Evolutionary conservation across 2,113 vertebrate species (phyloP).

Genomic region (Antechinus stuartii): DNA sequence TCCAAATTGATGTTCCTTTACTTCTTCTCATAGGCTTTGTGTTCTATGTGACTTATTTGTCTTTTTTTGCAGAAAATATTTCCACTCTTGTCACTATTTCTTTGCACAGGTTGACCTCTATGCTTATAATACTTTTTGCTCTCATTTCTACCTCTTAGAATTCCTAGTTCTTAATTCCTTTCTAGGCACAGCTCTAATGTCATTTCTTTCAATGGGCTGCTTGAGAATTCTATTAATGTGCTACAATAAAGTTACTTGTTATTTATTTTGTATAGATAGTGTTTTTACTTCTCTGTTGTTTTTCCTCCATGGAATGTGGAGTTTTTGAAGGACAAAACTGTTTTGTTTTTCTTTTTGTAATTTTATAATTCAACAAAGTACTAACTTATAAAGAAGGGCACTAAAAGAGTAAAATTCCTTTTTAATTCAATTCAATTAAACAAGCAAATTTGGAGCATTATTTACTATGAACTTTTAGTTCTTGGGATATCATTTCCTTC

Average conservation of each 20-base stretch:
- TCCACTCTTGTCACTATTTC: no score
- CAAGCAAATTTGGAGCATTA: not conserved
- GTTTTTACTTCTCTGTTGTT: not conserved
- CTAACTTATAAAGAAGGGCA: not conserved
- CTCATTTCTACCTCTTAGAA: no score
- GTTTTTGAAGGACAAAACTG: not conserved
- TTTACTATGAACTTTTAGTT: not conserved
- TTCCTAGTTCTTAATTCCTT: no score
- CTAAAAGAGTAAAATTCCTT: not conserved
- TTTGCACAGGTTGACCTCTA: no score
- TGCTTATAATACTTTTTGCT: no score
- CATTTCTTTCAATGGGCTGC: not conserved
- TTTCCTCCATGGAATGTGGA: not conserved
- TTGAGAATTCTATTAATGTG: not conserved
- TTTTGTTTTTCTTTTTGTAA: not conserved
- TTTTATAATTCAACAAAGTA: not conserved
- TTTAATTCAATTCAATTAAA: not conserved
- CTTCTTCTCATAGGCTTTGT: no score
- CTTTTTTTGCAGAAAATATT: no score
- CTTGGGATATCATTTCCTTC: not conserved
- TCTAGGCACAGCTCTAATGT: not conserved
- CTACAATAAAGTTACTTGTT: not conserved
- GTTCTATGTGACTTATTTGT: no score
- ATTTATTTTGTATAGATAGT: not conserved
- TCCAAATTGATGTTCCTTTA: no score